phyloP scores from a whole-genome alignment of 2,113 vertebrate genomes.

The Danio rerio region DNA sequence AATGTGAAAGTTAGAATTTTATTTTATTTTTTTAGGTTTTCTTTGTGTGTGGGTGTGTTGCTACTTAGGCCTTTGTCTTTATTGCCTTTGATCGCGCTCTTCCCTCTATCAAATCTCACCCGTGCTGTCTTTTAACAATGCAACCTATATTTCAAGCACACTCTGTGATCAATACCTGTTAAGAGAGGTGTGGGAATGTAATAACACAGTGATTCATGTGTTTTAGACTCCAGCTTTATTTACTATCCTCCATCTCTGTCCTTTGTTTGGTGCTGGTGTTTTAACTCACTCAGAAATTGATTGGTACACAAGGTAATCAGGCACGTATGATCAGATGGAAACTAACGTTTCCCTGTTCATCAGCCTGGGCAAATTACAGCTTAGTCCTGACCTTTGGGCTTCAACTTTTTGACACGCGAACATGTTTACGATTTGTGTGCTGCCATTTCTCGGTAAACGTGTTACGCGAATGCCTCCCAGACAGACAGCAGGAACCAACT shows the following conservation, averaged over 20 bases:
- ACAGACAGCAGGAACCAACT: conserved; percentile 25
- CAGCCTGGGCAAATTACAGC: conserved; percentile 73
- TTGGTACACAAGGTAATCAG: conserved; percentile 69
- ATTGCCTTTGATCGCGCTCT: conserved; percentile 40
- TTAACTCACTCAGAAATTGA: conserved; percentile 68
- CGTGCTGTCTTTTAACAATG: conserved; percentile 61
- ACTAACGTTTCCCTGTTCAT: conserved; percentile 66
- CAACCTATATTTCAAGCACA: conserved; percentile 58
- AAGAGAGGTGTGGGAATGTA: conserved; percentile 57
- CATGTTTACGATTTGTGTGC: conserved; percentile 67
- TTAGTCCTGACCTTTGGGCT: conserved; percentile 70
- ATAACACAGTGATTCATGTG: conserved; percentile 62
- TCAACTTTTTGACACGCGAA: conserved; percentile 61
- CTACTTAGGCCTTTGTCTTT: conserved; percentile 33
- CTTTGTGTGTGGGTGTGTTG: conserved; percentile 7
- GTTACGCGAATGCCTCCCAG: conserved; percentile 6
- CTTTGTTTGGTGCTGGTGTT: conserved; percentile 56
- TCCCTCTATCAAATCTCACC: conserved; percentile 59
- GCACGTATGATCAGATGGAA: conserved; percentile 59
- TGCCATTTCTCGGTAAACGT: conserved; percentile 35
- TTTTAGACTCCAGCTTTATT: conserved; percentile 59
- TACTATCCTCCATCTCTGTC: conserved; percentile 55
- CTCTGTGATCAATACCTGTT: conserved; percentile 61
- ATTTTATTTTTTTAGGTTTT: conserved; percentile 1
- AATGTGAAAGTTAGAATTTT: background rate